Evolutionary conservation across 92 coral and sea anemone genomes (phyloP).

Genomic region (Desmophyllum pertusum): DNA sequence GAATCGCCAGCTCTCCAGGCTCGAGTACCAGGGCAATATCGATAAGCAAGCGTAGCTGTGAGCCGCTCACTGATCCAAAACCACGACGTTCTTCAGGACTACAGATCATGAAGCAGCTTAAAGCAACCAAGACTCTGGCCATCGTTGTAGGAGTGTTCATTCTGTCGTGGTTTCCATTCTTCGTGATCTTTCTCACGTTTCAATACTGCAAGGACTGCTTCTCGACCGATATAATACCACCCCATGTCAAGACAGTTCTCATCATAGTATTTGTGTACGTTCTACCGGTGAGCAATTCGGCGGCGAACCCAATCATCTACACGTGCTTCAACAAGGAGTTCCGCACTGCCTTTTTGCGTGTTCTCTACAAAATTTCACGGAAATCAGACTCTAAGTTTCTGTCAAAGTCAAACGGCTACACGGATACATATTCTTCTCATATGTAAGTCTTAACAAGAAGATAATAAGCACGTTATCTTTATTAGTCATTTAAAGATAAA

Average conservation of each 20-base stretch:
- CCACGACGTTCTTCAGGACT: slow-evolving; percentile 66
- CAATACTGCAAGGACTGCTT: slow-evolving; percentile 85
- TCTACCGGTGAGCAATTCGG: slow-evolving; percentile 92
- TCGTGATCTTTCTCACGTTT: slow-evolving; percentile 83
- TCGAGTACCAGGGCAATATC: slow-evolving; percentile 44
- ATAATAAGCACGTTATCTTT: neutral
- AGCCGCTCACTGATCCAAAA: slow-evolving; percentile 34
- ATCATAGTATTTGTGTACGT: slow-evolving; percentile 73
- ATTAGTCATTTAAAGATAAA: neutral
- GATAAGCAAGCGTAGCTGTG: slow-evolving; percentile 39
- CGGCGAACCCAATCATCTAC: slow-evolving; percentile 96
- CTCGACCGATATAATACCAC: slow-evolving; percentile 32
- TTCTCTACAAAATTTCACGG: slow-evolving; percentile 67
- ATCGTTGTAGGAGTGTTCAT: slow-evolving; percentile 92
- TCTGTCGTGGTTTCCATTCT: slow-evolving; percentile 94
- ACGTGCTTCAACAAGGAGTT: slow-evolving; percentile 92
- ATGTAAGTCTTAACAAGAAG: slow-evolving; percentile 1
- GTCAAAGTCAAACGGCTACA: slow-evolving; percentile 12
- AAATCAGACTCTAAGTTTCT: slow-evolving; percentile 12
- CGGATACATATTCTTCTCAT: slow-evolving; percentile 1
- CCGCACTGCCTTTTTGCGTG: slow-evolving; percentile 84
- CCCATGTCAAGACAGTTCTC: slow-evolving; percentile 25
- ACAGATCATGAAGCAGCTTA: slow-evolving; percentile 84
- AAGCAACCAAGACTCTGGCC: slow-evolving; percentile 96
- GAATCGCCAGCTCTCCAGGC: slow-evolving; percentile 51